These are phyloP conservation scores for Arenaria interpres DNA, from an alignment of 2,113 vertebrate species.

Conservation along the genomic window DNA sequence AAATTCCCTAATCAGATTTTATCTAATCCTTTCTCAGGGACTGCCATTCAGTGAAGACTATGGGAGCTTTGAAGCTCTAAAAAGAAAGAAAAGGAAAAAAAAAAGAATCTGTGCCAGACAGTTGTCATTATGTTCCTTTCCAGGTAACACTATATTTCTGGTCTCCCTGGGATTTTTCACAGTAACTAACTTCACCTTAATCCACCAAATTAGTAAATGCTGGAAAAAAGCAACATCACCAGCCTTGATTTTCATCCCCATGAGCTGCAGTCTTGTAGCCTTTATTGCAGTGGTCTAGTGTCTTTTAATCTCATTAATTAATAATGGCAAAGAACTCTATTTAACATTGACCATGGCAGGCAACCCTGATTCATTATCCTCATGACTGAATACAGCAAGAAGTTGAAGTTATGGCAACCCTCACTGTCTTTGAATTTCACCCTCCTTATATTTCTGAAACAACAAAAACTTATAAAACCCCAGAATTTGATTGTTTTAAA, in stretches of 20 bases:
- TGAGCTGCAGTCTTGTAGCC: not conserved
- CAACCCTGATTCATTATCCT: not conserved
- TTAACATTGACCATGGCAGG: not conserved
- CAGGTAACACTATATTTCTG: not conserved
- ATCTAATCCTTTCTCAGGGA: not conserved
- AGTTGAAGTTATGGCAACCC: not conserved
- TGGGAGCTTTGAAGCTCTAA: not conserved
- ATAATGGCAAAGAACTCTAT: not conserved
- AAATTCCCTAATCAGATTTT: not conserved
- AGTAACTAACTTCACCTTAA: not conserved
- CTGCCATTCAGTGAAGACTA: not conserved
- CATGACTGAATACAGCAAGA: not conserved
- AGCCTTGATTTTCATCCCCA: not conserved
- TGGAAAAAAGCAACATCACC: not conserved
- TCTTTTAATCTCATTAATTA: not conserved
- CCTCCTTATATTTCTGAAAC: not conserved
- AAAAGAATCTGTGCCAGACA: not conserved
- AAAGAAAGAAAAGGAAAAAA: not conserved
- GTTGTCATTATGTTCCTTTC: not conserved
- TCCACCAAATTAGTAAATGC: not conserved
- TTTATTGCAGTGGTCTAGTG: not conserved
- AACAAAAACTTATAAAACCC: not conserved
- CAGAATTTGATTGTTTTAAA: not conserved
- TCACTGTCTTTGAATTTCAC: not conserved
- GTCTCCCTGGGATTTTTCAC: not conserved